phyloP scores from a whole-genome alignment of 2,888 invertebrate species.

The Cataglyphis rosenhaueri region DNA sequence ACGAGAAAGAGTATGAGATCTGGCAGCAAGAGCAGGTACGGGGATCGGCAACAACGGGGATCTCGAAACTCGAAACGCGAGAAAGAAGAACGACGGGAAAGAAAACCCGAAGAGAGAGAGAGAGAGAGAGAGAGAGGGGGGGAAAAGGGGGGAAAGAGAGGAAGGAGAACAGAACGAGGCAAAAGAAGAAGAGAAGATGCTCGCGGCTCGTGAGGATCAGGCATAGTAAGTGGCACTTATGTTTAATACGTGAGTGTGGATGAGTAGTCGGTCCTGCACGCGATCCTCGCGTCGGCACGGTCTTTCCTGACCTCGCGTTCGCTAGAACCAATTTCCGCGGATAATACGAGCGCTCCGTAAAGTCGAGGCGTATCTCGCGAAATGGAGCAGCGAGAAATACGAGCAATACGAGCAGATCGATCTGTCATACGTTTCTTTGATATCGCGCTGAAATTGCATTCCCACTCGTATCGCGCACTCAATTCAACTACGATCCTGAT shows the following conservation, averaged over 20 bases:
- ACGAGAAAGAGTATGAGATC: conserved; percentile 26
- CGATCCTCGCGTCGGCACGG: conserved; percentile 75
- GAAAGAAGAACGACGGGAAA: conserved; percentile 14
- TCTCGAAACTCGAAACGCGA: conserved; percentile 54
- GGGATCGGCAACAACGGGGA: conserved; percentile 54
- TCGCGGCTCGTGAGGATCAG: conserved; percentile 73
- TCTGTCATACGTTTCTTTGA: conserved; percentile 7
- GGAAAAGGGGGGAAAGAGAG: conserved; percentile 1
- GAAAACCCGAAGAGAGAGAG: conserved; percentile 15
- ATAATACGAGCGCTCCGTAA: conserved; percentile 70
- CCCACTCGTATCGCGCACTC: background rate
- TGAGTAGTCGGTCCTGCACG: conserved; percentile 80
- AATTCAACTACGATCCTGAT: background rate
- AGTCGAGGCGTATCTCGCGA: conserved; percentile 61
- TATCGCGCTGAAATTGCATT: background rate
- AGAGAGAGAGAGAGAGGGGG: background rate
- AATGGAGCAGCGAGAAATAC: conserved; percentile 65
- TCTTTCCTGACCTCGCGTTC: conserved; percentile 79
- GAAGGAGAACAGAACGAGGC: conserved; percentile 36
- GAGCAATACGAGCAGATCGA: background rate
- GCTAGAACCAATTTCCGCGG: conserved; percentile 80
- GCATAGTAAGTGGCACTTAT: conserved; percentile 80
- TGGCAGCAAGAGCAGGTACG: conserved; percentile 64
- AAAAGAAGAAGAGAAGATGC: conserved; percentile 58
- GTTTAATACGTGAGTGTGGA: conserved; percentile 80